Percentiles rank a stretch among this genome's conserved stretches.
Conservation (phyloP, 2,113 vertebrate species). For the Gopherus flavomarginatus region DNA sequence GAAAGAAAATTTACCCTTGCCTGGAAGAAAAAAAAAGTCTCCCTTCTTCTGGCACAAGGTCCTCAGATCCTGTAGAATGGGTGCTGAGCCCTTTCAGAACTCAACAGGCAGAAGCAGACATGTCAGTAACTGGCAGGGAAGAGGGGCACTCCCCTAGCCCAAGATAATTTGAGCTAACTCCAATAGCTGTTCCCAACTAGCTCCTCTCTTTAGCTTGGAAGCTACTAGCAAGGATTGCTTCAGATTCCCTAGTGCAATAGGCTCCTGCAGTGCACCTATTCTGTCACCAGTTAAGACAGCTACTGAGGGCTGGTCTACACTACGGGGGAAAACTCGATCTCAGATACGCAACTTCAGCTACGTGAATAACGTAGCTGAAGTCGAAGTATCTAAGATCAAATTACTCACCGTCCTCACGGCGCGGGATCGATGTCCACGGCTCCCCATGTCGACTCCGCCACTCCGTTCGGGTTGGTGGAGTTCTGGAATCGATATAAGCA, state of each 20-base stretch:
- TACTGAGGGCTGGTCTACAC: background rate
- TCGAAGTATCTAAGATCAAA: no score
- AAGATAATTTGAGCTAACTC: background rate
- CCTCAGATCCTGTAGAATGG: background rate
- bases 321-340: no score
- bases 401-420: no score
- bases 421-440: no score
- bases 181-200: background rate
- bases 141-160: background rate
- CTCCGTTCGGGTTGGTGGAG: no score
- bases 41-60: background rate
- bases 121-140: background rate
- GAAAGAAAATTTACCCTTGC: background rate
- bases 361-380: no score
- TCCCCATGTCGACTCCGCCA: no score
- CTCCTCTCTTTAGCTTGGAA: background rate
- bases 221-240: background rate
- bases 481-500: no score
- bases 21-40: background rate
- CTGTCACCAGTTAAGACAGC: background rate
- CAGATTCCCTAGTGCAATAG: background rate
- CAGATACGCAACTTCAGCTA: no score
- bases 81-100: background rate
- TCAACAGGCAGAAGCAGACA: background rate
- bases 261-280: background rate